Base-by-base conservation (phyloP, 2,113 vertebrate species). In the Condylura cristata region DNA sequence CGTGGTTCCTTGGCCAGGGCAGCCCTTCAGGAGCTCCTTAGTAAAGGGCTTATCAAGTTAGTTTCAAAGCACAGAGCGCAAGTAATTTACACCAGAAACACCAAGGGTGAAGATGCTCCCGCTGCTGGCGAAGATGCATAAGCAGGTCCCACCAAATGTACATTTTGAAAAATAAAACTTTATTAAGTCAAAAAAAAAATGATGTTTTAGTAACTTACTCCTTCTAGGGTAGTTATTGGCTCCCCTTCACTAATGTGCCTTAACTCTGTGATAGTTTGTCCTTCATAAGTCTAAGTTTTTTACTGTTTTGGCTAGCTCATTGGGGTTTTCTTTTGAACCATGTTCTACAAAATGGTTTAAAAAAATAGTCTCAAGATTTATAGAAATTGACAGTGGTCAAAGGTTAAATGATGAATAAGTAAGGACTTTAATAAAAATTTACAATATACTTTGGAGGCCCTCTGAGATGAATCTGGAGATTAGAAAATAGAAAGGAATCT, bases 311-410 rank as follows among this genome's bases (percentile, higher is more conserved):
- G 32, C 17, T 65, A 89, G 89, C 2, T 70, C 26, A 46, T 18
- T 75, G 66, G 72, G 76, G 6, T 79, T 90, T 58, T 53, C 79
- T 86, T 90, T 94, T 92, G 89, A 88, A 61, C 18, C 30, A 53
- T 95, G 28, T 91, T 30, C 44, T 86, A 70, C 6, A 68, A 22
- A 2, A 13, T 90, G 30, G 34, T 86, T n/a, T n/a, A n/a, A 82
- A 87, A 84, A 56, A 83, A 61, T 91, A 89, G 58, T 86, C 32
- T 26, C 3, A 26, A 56, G 44, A 68, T 68, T 79, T 92, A 63
- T 17, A 93, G 46, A 89, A 89, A 92, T 87, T 39, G 4, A 56
- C 51, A 96, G 41, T 81, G 39, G 30, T 41, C 32, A 71, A 90
- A 79, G 46, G 16, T 34, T 84, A 70, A 48, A 2, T 44, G 28